Conservation (phyloP, 2,888 invertebrate species). For the Protonemura montana region DNA sequence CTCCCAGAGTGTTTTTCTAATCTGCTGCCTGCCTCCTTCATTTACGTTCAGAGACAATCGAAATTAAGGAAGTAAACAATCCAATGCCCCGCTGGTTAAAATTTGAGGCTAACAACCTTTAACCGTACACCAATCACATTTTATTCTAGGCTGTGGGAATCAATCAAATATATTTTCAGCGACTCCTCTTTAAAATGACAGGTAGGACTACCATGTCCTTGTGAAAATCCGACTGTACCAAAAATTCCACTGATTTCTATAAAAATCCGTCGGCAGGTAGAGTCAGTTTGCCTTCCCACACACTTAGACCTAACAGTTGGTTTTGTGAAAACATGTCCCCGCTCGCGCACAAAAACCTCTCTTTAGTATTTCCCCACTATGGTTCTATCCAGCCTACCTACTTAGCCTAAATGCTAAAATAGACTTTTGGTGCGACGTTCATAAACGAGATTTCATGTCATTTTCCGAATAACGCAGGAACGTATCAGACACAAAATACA, state of each 20-base stretch:
- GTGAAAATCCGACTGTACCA: not conserved
- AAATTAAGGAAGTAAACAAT: slow-evolving; percentile 37
- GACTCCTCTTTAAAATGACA: not conserved
- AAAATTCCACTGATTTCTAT: not conserved
- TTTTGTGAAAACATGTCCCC: not conserved
- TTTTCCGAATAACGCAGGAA: too few species aligned
- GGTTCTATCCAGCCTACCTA: not conserved
- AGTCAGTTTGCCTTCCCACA: not conserved
- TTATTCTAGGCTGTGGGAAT: not conserved
- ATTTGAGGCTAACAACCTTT: not conserved
- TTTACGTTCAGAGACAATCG: not conserved
- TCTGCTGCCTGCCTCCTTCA: not conserved
- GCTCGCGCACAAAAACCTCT: not conserved
- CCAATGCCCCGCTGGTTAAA: not conserved
- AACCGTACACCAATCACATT: not conserved
- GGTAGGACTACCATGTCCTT: not conserved
- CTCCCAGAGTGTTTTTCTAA: not conserved
- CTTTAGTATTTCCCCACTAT: not conserved
- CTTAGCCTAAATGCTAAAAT: not conserved
- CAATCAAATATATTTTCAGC: not conserved
- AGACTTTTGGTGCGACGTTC: not conserved
- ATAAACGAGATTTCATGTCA: not conserved
- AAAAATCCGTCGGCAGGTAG: not conserved
- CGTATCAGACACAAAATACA: too few species aligned
- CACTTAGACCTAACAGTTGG: not conserved